Evolutionary conservation across 2,888 invertebrate genomes (phyloP), one percentile per base, ranked within the genome.

Genomic region (Drosophila barbarae): DNA sequence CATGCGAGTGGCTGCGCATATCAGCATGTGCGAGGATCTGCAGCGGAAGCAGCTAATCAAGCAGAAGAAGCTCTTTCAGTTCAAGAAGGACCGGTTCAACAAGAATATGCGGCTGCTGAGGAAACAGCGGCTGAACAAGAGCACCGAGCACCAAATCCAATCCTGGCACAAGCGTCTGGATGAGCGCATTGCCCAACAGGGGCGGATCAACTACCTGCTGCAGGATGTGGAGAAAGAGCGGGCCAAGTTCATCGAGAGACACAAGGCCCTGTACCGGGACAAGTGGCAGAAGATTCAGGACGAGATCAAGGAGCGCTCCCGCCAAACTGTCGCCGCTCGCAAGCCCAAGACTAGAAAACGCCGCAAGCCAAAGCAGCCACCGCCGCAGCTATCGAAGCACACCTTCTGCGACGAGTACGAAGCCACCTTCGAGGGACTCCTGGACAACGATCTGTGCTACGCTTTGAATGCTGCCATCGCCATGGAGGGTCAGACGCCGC

Each of bases 1-100:
- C 18, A 73, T 84, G 68, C 77, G 72, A 0, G 76, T 86, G 4
- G 70, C 85, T 56, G 80, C 84, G 28, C 81, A 86, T 39, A 69
- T 78, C 13, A 77, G 79, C 15, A 53, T 75, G 9, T 76, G 83
- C 13, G 54, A 72, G 34, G 89, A 90, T 64, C 41, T 87, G 38
- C 78, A 86, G 59, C 78, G 87, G 6, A 88, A 87, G 28, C 77
- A 85, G 12, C 50, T 89, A 10, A 89, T 89, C 30, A 82, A 79
- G n/a, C 57, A 87, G 5, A 89, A 89, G 69, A 89, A 88, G 57
- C 65, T 83, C 13, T 80, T 85, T 30, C 86, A 87, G 52, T 85
- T 86, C 23, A 88, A 88, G 38, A 84, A 83, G 47, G 86, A 87
- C 34, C 82, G 88, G 4, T 70, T 85, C 3, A 77, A 86, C n/a